Base-by-base conservation (phyloP, 1,140 invertebrate genomes). In the Leucophenga varia region DNA sequence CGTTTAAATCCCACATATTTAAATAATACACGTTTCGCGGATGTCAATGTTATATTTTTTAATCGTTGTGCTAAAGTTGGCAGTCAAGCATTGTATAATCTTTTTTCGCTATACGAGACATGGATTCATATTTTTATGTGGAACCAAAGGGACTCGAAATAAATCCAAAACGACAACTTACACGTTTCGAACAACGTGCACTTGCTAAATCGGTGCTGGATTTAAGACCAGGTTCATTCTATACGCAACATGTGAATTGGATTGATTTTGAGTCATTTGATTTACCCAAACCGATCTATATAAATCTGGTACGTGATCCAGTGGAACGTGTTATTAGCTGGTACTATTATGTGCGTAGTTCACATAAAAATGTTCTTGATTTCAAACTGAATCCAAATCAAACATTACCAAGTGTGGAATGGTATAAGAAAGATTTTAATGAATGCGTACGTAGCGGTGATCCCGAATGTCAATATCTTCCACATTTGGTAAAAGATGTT, bases 361-460 rank as follows among this genome's bases (percentile, higher is more conserved):
- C 88, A 3, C 91, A 89, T 88, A 47, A 43, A 21, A 49, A 55
- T 36, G 52, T 43, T 3, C 46, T 50, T 10, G 30, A 39, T 17
- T 51, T 39, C 31, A 82, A 87, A 59, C 87, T 86, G 19, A 89
- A 90, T 72, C 88, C 88, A 1, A 87, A 90, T 67, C 77, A 89
- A 37, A 88, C 86, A 16, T 70, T 90, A 25, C 88, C 86, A 7
- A 87, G 89, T 75, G 86, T 86, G 7, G 82, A 83, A 25, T 92
- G 90, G 90, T 74, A 91, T 2, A 90, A 89, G 74, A 93, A 91
- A 84, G 88, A 91, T 75, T 93, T 90, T 69, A 89, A 91, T 69
- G 84, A 86, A 6, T 93, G 90, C 57, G 89, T 93, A 16, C 73
- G 89, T 43, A 84, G 82, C 40, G 86, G 85, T 2, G 89, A 92